Evolutionary conservation across 2,113 vertebrate species (phyloP).

Genomic region (Gymnorhina tibicen): DNA sequence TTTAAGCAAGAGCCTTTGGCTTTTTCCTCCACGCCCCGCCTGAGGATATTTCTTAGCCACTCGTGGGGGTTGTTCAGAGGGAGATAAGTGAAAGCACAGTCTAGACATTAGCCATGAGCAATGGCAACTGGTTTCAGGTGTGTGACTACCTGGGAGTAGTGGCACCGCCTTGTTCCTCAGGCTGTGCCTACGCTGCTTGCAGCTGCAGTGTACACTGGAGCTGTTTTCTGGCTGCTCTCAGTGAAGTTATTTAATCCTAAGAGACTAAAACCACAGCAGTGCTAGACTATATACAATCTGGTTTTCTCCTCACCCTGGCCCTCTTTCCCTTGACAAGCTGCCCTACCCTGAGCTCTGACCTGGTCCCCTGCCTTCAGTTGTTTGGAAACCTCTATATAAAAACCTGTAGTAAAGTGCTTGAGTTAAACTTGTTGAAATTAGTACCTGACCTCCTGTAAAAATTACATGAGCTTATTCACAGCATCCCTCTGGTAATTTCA

Average conservation of each 20-base stretch:
- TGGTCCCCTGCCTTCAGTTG: not conserved
- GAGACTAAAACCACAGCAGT: not conserved
- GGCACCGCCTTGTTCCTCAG: not conserved
- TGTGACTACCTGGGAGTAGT: not conserved
- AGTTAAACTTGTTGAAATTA: not conserved
- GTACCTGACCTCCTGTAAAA: not conserved
- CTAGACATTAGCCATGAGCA: not conserved
- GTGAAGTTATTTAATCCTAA: not conserved
- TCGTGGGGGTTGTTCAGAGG: not conserved
- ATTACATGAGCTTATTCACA: not conserved
- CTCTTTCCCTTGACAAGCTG: not conserved
- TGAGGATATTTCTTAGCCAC: not conserved
- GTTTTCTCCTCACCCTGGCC: not conserved
- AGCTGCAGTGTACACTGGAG: not conserved
- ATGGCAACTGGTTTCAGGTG: not conserved
- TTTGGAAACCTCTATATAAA: not conserved
- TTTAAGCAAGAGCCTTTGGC: not conserved
- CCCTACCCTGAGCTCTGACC: not conserved
- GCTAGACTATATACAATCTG: not conserved
- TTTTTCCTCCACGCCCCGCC: not conserved
- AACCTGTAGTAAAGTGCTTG: not conserved
- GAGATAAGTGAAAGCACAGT: not conserved
- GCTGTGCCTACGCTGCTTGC: not conserved
- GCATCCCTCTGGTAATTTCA: not conserved
- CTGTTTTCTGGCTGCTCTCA: not conserved